A percentile compares a stretch with the other conserved stretches of the same genome.
phyloP scores from a whole-genome alignment of 1,140 invertebrate genomes.

The Tetramorium parvispinum region DNA sequence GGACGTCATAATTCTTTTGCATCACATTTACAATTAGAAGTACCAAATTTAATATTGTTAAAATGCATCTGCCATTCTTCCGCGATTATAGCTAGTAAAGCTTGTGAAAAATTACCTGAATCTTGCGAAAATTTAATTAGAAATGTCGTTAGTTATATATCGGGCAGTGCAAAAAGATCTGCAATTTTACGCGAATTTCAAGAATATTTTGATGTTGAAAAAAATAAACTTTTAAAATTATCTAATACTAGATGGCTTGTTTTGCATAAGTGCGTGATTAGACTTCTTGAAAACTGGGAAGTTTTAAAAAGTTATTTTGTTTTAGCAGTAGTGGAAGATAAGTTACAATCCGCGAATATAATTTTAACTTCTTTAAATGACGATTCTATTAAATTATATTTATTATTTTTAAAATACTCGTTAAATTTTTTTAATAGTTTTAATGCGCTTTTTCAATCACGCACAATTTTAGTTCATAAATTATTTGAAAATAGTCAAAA shows the following conservation, averaged over 20 bases:
- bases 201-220: neutral
- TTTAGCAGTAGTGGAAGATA: neutral
- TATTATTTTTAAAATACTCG: neutral
- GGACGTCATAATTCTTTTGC: neutral
- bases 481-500: neutral
- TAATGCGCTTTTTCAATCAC: constrained; percentile 30
- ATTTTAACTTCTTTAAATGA: constrained; percentile 11
- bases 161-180: constrained; percentile 4
- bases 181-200: neutral
- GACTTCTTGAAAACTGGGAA: neutral
- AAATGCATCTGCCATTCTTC: neutral
- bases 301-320: neutral
- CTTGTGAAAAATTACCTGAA: too few relatives aligned
- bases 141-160: neutral
- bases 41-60: neutral
- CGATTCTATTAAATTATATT: neutral
- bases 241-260: neutral
- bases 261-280: neutral
- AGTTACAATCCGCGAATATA: neutral
- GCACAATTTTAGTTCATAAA: constrained; percentile 38
- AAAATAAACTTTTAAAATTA: neutral
- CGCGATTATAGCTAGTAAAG: too few relatives aligned
- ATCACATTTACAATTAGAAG: neutral
- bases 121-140: neutral
- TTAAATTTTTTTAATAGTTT: neutral